Percentiles rank a stretch among this genome's conserved stretches.
Conservation (phyloP, 2,113 vertebrate species). For the Crypturellus undulatus region DNA sequence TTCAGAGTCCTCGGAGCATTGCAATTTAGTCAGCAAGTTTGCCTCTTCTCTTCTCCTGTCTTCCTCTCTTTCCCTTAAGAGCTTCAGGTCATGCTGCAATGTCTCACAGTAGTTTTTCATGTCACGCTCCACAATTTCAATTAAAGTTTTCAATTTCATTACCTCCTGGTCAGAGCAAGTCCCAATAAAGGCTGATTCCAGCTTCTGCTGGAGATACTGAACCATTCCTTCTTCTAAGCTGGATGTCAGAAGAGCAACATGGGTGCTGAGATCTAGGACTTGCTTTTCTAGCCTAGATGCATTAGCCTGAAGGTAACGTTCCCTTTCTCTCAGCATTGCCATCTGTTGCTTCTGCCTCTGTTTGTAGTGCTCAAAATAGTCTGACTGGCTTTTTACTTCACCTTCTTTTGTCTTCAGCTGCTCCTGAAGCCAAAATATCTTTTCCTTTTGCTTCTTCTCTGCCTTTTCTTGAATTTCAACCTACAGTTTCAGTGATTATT, state of each 20-base stretch:
- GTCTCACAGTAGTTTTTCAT: conserved; percentile 57
- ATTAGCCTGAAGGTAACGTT: conserved; percentile 75
- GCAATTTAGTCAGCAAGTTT: conserved; percentile 69
- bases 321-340: conserved; percentile 73
- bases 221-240: conserved; percentile 10
- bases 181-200: neutral
- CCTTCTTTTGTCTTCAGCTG: conserved; percentile 83
- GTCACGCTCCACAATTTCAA: conserved; percentile 26
- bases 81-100: conserved; percentile 73
- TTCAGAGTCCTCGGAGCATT: conserved; percentile 72
- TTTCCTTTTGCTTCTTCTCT: conserved; percentile 76
- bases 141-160: neutral
- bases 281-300: conserved; percentile 81
- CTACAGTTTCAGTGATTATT: conserved; percentile 61
- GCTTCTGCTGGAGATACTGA: neutral
- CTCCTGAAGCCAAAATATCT: conserved; percentile 77
- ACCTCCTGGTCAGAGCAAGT: neutral
- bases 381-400: conserved; percentile 82
- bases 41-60: conserved; percentile 55
- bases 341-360: conserved; percentile 80
- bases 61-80: conserved; percentile 75
- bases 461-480: conserved; percentile 77
- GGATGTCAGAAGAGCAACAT: conserved; percentile 43
- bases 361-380: conserved; percentile 86
- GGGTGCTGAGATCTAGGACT: conserved; percentile 73